phyloP scores from a whole-genome alignment of 2,888 invertebrate genomes.

The Ctena decussata region DNA sequence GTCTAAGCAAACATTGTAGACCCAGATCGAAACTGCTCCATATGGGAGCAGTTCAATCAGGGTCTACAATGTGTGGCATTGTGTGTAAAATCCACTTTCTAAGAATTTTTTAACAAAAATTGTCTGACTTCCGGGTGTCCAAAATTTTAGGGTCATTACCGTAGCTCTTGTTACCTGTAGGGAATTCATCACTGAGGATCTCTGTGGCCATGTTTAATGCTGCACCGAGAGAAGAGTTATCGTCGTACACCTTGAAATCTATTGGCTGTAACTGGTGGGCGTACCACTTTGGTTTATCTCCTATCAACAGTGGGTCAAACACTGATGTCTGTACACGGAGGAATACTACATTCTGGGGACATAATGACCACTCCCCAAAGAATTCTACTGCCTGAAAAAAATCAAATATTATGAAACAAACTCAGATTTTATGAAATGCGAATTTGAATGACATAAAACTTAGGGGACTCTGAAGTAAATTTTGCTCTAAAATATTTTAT shows the following conservation, averaged over 20 bases:
- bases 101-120: no score
- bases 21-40: no score
- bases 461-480: no score
- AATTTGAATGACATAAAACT: no score
- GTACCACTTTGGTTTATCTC: constrained; percentile 99
- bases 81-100: no score
- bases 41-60: no score
- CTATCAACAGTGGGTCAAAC: constrained; percentile 97
- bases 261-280: constrained; percentile 92
- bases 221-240: constrained; percentile 88
- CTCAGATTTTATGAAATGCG: no score
- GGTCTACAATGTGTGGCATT: no score
- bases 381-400: constrained; percentile 96
- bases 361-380: constrained; percentile 99
- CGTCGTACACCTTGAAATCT: constrained; percentile 97
- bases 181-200: constrained; percentile 83
- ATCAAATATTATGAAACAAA: not conserved
- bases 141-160: no score
- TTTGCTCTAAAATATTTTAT: no score
- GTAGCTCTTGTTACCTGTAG: constrained; percentile 85
- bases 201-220: constrained; percentile 81
- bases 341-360: constrained; percentile 99
- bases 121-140: no score
- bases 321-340: constrained; percentile 97
- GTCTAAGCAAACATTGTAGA: no score